A percentile compares a stretch with the other conserved stretches of the same genome.
Conservation (phyloP, 2,113 vertebrate species). For the Macheiramphus alcinus region DNA sequence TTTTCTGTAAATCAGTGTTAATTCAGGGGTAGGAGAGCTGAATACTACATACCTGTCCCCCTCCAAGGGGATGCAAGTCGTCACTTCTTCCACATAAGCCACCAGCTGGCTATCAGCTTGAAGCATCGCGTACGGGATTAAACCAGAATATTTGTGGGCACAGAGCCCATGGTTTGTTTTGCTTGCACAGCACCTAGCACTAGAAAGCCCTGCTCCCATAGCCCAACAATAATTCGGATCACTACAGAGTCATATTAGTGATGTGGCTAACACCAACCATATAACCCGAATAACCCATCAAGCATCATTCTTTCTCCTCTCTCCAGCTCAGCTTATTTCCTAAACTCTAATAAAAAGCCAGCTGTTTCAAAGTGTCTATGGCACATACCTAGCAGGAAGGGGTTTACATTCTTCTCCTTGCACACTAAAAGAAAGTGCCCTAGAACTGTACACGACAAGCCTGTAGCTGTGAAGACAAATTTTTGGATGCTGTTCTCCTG, state of each 20-base stretch:
- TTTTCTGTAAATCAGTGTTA: neutral
- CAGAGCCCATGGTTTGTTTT: neutral
- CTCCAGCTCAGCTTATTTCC: neutral
- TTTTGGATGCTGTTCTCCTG: neutral
- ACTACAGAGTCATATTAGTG: neutral
- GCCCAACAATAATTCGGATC: neutral
- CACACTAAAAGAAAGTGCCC: neutral
- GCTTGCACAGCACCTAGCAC: neutral
- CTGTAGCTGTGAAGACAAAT: neutral
- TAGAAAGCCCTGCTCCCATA: neutral
- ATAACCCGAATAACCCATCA: neutral
- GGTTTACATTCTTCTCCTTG: neutral
- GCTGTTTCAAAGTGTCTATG: neutral
- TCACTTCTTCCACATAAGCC: neutral
- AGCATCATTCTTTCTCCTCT: neutral
- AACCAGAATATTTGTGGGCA: neutral
- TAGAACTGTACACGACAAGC: neutral
- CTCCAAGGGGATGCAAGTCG: neutral
- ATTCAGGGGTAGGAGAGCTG: neutral
- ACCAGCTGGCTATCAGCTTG: neutral
- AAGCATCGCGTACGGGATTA: neutral
- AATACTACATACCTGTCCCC: neutral
- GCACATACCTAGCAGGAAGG: neutral
- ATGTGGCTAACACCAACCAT: neutral
- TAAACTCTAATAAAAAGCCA: neutral